Conservation (phyloP, 1,140 invertebrate genomes). For the Drosophila ohnishii region DNA sequence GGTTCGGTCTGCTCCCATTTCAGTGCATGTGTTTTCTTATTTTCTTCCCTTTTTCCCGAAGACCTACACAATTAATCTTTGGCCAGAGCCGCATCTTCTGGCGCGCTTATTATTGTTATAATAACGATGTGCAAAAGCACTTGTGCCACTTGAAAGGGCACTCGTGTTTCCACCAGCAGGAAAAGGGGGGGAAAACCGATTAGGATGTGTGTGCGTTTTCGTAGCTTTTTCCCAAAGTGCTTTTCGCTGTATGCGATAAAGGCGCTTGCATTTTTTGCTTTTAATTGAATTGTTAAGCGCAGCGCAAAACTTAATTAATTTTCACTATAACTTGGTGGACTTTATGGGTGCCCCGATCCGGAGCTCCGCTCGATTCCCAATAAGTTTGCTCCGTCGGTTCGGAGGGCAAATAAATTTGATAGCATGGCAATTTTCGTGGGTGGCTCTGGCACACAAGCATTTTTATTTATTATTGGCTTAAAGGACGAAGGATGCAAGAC, state of each 20-base stretch:
- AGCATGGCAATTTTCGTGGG: slow-evolving; percentile 69
- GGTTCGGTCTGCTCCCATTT: slow-evolving; percentile 60
- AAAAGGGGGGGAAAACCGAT: slow-evolving; percentile 4
- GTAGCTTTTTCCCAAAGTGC: slow-evolving; percentile 63
- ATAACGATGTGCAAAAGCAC: slow-evolving; percentile 83
- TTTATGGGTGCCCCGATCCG: slow-evolving; percentile 53
- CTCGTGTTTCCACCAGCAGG: slow-evolving; percentile 38
- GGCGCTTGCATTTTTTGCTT: slow-evolving; percentile 56
- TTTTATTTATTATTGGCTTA: slow-evolving; percentile 82
- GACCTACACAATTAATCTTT: slow-evolving; percentile 76
- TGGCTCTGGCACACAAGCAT: slow-evolving; percentile 58
- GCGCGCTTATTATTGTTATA: slow-evolving; percentile 80
- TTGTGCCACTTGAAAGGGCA: slow-evolving; percentile 76
- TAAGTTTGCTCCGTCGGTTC: slow-evolving; percentile 54
- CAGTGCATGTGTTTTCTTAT: slow-evolving; percentile 19
- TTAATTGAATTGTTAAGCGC: slow-evolving; percentile 82
- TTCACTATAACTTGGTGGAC: slow-evolving; percentile 76
- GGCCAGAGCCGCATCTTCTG: slow-evolving; percentile 52
- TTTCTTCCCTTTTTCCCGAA: slow-evolving; percentile 6
- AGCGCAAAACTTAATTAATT: slow-evolving; percentile 81
- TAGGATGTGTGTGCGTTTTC: slow-evolving; percentile 26
- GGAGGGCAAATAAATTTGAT: slow-evolving; percentile 67
- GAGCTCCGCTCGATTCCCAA: slow-evolving; percentile 26
- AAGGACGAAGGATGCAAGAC: slow-evolving; percentile 69
- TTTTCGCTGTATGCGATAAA: slow-evolving; percentile 76